phyloP scores from a whole-genome alignment of 2,113 vertebrate genomes.

The Aegithalos caudatus region DNA sequence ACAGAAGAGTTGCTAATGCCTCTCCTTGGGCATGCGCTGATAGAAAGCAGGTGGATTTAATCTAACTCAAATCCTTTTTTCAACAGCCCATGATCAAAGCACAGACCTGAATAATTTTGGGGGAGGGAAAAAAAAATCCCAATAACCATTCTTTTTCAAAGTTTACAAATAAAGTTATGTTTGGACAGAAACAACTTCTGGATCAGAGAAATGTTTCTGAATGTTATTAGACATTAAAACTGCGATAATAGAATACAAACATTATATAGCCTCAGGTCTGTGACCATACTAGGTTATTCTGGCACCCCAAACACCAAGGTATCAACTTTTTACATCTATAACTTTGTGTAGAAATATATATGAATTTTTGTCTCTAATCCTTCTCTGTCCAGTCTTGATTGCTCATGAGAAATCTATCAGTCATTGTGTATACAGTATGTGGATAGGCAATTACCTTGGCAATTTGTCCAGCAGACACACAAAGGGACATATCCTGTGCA shows the following conservation, averaged over 20 bases:
- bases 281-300: not conserved
- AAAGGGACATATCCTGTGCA: not conserved
- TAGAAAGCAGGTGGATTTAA: not conserved
- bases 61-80: not conserved
- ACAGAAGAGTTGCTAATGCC: not conserved
- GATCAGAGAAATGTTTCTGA: not conserved
- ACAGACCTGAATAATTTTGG: not conserved
- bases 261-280: not conserved
- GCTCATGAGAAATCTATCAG: not conserved
- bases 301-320: not conserved
- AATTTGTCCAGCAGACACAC: not conserved
- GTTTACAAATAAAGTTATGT: not conserved
- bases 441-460: not conserved
- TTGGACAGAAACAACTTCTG: not conserved
- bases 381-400: not conserved
- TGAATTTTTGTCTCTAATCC: not conserved
- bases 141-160: not conserved
- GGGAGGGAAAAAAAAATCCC: rapidly evolving
- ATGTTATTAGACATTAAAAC: not conserved
- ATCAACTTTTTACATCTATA: not conserved
- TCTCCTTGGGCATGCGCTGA: not conserved
- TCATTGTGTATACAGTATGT: not conserved
- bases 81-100: not conserved
- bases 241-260: not conserved
- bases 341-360: not conserved